These are phyloP conservation scores for Amphiprion clarkii DNA, from an alignment of 2,797 vertebrate species.

Conservation along the genomic window DNA sequence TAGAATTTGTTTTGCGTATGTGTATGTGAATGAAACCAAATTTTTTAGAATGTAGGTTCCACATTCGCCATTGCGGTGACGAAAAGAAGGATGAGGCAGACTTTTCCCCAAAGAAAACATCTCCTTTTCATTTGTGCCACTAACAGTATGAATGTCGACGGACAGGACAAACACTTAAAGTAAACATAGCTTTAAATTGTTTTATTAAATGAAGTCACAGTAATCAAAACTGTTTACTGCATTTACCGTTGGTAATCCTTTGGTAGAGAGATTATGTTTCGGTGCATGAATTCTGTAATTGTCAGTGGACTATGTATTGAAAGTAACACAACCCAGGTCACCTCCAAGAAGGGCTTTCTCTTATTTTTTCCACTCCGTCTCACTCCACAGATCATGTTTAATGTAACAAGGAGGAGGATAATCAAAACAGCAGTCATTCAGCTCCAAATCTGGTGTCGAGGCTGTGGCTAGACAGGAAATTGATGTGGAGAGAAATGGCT, in stretches of 20 bases:
- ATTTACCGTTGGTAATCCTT: constrained; percentile 40
- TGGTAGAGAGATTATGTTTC: constrained; percentile 45
- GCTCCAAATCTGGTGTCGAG: constrained; percentile 50
- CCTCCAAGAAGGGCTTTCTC: constrained; percentile 41
- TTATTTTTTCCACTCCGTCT: constrained; percentile 23
- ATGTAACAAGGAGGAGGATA: constrained; percentile 53
- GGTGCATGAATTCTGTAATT: constrained; percentile 34
- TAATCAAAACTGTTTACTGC: constrained; percentile 51
- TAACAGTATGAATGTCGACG: constrained; percentile 6
- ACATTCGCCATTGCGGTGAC: neutral
- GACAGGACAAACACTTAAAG: constrained; percentile 17
- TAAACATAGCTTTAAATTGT: constrained; percentile 35
- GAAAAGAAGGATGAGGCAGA: constrained; percentile 12
- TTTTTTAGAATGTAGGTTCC: neutral
- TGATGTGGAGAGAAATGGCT: constrained; percentile 63
- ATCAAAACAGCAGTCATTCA: constrained; percentile 63
- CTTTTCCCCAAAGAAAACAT: constrained; percentile 14
- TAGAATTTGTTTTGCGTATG: too few relatives aligned
- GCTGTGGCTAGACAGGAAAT: constrained; percentile 67
- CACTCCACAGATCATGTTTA: constrained; percentile 58
- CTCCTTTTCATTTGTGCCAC: constrained; percentile 22
- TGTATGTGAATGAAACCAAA: neutral
- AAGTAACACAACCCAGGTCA: constrained; percentile 25
- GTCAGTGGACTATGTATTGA: constrained; percentile 38
- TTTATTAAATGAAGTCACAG: constrained; percentile 33